phyloP scores from a whole-genome alignment of 1,140 invertebrate species.

The Sinella curviseta region DNA sequence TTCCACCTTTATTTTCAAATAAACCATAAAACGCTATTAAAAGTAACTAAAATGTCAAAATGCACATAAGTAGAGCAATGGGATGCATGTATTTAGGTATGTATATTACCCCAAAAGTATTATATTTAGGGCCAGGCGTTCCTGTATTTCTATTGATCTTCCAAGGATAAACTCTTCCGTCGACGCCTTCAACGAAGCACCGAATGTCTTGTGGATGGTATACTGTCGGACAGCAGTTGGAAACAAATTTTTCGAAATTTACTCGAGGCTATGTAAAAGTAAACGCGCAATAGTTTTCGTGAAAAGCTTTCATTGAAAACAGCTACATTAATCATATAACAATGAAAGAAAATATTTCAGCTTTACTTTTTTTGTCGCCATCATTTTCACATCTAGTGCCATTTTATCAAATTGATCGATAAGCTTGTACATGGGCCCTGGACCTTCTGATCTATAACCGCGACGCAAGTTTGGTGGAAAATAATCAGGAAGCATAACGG shows the following conservation, averaged over 20 bases:
- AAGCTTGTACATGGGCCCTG: not conserved
- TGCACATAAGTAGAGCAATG: not conserved
- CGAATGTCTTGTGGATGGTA: constrained; percentile 43
- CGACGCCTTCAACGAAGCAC: constrained; percentile 35
- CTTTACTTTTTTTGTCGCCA: not conserved
- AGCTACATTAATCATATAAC: too few relatives aligned
- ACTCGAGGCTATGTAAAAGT: constrained; percentile 35
- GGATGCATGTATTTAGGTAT: not conserved
- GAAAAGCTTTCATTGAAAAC: not conserved
- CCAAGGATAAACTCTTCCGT: constrained; percentile 45
- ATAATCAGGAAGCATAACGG: not conserved
- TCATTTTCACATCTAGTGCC: not conserved
- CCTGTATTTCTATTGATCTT: constrained; percentile 17
- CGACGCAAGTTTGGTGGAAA: not conserved
- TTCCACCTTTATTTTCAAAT: constrained; percentile 19
- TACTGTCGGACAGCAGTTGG: constrained; percentile 36
- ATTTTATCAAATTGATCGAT: constrained; percentile 2
- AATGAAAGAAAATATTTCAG: too few relatives aligned
- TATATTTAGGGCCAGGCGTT: constrained; percentile 39
- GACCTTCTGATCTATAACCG: not conserved
- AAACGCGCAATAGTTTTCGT: not conserved
- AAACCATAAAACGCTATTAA: not conserved
- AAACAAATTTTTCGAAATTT: constrained; percentile 36
- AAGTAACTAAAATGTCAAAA: not conserved
- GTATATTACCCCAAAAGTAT: constrained; percentile 34